A percentile compares a stretch with the other conserved stretches of the same genome.
Evolutionary conservation across 2,888 invertebrate species (phyloP).

Genomic region (Anarsia innoxiella): DNA sequence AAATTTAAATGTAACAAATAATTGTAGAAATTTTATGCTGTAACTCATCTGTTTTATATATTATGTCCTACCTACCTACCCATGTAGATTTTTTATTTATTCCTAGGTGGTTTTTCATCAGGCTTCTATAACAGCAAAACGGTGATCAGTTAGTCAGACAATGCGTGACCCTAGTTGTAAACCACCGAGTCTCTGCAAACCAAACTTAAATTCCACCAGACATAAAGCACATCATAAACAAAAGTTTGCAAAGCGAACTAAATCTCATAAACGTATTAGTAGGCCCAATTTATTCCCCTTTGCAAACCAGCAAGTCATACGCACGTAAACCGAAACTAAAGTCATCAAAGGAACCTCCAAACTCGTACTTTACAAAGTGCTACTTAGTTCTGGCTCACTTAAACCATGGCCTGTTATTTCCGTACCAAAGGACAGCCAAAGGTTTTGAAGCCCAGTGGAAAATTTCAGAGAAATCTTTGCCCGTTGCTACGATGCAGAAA

Average conservation of each 20-base stretch:
- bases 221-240: not conserved
- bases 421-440: constrained; percentile 22
- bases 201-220: no score
- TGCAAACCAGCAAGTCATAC: not conserved
- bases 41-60: no score
- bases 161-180: no score
- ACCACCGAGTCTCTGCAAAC: no score
- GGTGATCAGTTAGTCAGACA: no score
- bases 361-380: constrained; percentile 11
- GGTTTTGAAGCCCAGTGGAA: constrained; percentile 24
- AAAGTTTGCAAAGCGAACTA: not conserved
- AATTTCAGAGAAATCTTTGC: constrained; percentile 36
- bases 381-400: constrained; percentile 28
- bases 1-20: no score
- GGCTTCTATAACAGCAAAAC: no score
- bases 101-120: no score
- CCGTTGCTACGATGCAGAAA: constrained; percentile 44
- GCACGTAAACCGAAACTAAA: not conserved
- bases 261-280: not conserved
- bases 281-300: not conserved
- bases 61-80: no score
- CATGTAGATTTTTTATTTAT: no score
- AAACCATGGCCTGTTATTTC: constrained; percentile 22
- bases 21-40: no score
- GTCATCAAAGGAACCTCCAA: constrained; percentile 3